Percentiles rank a stretch among this genome's conserved stretches.
Evolutionary conservation across 2,888 invertebrate genomes (phyloP).

Genomic region (Odontomyia ornata): DNA sequence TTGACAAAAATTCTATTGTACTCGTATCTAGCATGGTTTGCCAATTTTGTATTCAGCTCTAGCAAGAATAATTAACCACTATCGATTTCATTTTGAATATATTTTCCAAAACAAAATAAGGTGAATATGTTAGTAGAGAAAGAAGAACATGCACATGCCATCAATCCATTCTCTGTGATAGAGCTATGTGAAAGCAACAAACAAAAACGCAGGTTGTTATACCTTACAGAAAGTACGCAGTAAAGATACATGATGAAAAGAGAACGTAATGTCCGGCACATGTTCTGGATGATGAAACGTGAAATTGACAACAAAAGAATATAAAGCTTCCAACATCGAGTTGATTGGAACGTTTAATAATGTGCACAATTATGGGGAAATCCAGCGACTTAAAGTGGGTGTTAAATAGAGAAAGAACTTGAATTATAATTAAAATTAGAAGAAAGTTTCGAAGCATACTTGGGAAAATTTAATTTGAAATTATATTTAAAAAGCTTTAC

Average conservation of each 20-base stretch:
- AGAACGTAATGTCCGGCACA: slow-evolving; percentile 21
- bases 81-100: slow-evolving; percentile 39
- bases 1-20: no score
- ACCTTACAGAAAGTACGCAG: background rate
- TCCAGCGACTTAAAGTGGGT: background rate
- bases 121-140: slow-evolving; percentile 39
- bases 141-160: background rate
- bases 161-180: background rate
- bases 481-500: no score
- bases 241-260: background rate
- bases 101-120: slow-evolving; percentile 27
- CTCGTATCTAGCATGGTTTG: background rate
- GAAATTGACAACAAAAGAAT: background rate
- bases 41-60: background rate
- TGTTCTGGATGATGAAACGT: slow-evolving; percentile 13
- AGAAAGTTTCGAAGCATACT: no score
- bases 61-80: slow-evolving; percentile 31
- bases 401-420: no score
- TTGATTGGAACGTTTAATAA: background rate
- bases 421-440: no score
- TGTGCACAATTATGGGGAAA: background rate
- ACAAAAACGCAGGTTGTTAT: slow-evolving; percentile 12
- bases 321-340: background rate
- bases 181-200: background rate
- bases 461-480: no score